Conservation (phyloP, 2,113 vertebrate species). For the Coreoperca whiteheadi region DNA sequence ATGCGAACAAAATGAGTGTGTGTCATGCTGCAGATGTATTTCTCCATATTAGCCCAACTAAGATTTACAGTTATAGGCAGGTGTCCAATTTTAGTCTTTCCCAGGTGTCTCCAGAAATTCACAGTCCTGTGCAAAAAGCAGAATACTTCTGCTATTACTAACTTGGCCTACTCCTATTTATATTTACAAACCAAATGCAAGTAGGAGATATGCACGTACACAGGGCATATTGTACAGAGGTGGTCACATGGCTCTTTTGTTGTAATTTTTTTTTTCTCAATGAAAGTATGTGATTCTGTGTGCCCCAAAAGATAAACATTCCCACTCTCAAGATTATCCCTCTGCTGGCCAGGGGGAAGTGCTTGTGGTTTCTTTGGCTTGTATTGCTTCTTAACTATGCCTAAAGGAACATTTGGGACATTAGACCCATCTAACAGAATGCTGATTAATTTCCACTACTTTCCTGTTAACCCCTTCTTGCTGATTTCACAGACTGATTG, state of each 20-base stretch:
- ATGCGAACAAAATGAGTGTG: not conserved
- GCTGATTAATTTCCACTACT: not conserved
- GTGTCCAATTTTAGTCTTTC: not conserved
- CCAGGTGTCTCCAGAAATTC: not conserved
- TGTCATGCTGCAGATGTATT: not conserved
- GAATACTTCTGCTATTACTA: not conserved
- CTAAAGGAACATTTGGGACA: not conserved
- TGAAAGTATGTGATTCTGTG: constrained; percentile 49
- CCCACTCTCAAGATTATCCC: constrained; percentile 38
- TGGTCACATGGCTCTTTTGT: constrained; percentile 31
- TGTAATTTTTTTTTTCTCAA: constrained; percentile 32
- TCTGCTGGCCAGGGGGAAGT: not conserved
- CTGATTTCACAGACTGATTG: not conserved
- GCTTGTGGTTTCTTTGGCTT: constrained; percentile 10
- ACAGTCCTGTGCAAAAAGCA: not conserved
- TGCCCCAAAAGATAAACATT: constrained; percentile 45
- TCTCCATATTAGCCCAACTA: not conserved
- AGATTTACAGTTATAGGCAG: not conserved
- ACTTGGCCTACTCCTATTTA: not conserved
- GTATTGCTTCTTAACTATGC: not conserved
- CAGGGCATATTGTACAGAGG: not conserved
- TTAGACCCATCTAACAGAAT: not conserved
- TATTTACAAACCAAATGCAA: not conserved
- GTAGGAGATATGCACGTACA: not conserved
- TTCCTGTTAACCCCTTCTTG: not conserved